Evolutionary conservation across 1,140 invertebrate genomes (phyloP), one percentile per base, ranked within the genome.

Genomic region (Orchestia grillus): DNA sequence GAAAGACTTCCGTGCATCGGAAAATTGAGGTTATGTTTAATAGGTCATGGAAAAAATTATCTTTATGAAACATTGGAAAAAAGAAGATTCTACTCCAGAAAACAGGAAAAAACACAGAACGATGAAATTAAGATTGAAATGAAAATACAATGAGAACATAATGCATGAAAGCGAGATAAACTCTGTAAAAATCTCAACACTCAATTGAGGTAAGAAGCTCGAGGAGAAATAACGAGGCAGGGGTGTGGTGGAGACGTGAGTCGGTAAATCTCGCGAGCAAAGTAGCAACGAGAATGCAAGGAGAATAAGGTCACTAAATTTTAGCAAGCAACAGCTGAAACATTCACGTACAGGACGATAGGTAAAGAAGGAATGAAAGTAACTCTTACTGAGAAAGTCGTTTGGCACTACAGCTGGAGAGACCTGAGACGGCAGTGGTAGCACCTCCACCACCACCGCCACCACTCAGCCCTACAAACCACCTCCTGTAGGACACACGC

Each of bases 371-470:
- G 90, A 96, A 40, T 90, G 44, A 77, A 91, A 96, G 44, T 40
- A 95, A 96, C 36, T 95, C 95, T 96, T 77, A 95, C 92, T 94
- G 92, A 94, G 92, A 94, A 47, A 94, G 92, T 45, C 92, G 92
- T 94, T 94, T 94, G 92, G 92, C 92, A 94, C 92, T 94, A 94
- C 92, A 94, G 92, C 43, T 94, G 92, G 92, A 94, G 92, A 94
- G 92, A 44, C 92, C 92, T 16, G 92, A 44, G 43, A 94, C 92
- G 44, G 92, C 44, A 94, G 92, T 45, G 92, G 92, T 28, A 47
- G 44, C 92, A 28, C 43, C 92, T 45, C 44, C 92, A 47, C 92
- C 92, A 94, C 92, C 92, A 94, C 92, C 92, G 43, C 92, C 92
- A 45, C 92, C 92, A 94, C 92, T 94, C 36, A 94, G 92, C 44